A percentile compares a stretch with the other conserved stretches of the same genome.
phyloP scores from a whole-genome alignment of 2,888 invertebrate genomes.

The Xestia rhomboidea region DNA sequence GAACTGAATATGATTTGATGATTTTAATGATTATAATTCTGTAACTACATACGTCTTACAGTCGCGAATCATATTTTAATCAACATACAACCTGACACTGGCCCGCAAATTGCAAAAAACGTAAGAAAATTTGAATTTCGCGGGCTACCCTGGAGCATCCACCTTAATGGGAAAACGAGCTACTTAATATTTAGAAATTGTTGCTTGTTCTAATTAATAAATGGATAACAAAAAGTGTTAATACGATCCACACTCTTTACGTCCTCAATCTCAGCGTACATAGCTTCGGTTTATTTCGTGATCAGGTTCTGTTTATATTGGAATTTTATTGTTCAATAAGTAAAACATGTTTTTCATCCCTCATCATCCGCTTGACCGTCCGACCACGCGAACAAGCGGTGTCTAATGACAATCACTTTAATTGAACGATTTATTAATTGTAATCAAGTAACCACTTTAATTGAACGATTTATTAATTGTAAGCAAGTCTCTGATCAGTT shows the following conservation, averaged over 20 bases:
- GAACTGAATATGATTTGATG: too few relatives aligned
- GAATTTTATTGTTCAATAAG: slow-evolving; percentile 43
- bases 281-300: slow-evolving; percentile 36
- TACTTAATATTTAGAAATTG: neutral
- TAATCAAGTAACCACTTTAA: slow-evolving; percentile 3
- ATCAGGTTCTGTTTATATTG: slow-evolving; percentile 35
- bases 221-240: slow-evolving; percentile 14
- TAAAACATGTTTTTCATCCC: slow-evolving; percentile 1
- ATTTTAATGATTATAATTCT: too few relatives aligned
- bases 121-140: too few relatives aligned
- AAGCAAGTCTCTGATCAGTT: slow-evolving; percentile 7
- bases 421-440: neutral
- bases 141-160: too few relatives aligned
- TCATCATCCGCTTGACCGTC: neutral
- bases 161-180: neutral
- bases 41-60: too few relatives aligned
- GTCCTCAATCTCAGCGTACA: slow-evolving; percentile 10
- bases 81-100: too few relatives aligned
- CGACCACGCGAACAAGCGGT: neutral
- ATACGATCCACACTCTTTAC: neutral
- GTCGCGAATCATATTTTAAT: too few relatives aligned
- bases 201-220: slow-evolving; percentile 25
- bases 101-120: too few relatives aligned
- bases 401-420: neutral
- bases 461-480: neutral